Evolutionary conservation across 1,140 invertebrate species (phyloP).

Genomic region (silkworm (Bombyx mori)): ASM3026992v2 NC_085127.1:11878001-11878500

Average conservation of each 20-base stretch:
- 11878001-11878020: constrained; percentile 18
- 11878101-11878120: constrained; percentile 24
- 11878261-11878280: constrained; percentile 20
- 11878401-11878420: constrained; percentile 6
- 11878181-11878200: no score
- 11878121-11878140: constrained; percentile 9
- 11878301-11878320: constrained; percentile 20
- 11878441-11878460: constrained; percentile 25
- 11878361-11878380: no score
- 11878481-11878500: no score
- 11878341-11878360: no score
- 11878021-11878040: constrained; percentile 30
- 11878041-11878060: constrained; percentile 28
- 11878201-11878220: constrained; percentile 24
- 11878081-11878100: constrained; percentile 22
- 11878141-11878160: no score
- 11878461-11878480: constrained; percentile 18
- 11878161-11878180: no score
- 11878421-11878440: constrained; percentile 19
- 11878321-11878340: constrained; percentile 7
- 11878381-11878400: not conserved
- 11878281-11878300: constrained; percentile 22
- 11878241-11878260: constrained; percentile 22
- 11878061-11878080: constrained; percentile 23
- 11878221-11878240: constrained; percentile 20